Evolutionary conservation across 2,113 vertebrate genomes (phyloP), one percentile per base, ranked within the genome.

Genomic region (Anser cygnoides): DNA sequence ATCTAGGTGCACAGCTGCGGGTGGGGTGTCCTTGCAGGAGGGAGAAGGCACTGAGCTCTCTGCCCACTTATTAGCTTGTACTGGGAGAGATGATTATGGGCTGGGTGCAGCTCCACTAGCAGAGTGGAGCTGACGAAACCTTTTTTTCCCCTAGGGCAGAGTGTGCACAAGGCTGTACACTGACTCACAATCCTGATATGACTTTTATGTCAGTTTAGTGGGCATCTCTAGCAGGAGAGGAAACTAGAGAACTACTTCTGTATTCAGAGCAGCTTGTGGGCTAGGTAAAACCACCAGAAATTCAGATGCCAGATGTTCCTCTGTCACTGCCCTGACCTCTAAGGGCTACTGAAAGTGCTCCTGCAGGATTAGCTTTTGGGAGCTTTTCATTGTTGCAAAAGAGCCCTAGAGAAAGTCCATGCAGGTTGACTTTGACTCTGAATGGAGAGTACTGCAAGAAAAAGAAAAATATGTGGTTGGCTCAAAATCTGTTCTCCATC

Each of bases 1-100:
- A 90, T 90, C 92, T 92, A 92, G 84, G 87, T 84, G 67, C 59
- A 87, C 74, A 95, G 94, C 66, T 95, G 93, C 6, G 9, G 87
- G 75, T 67, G 31, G 79, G 49, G 90, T 93, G 76, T 92, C 82
- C 63, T 91, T 7, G 5, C 52, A 90, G 71, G 6, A 84, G 50
- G 50, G 41, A 91, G 76, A 94, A 94, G 57, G 46, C 79, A 87
- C 43, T 75, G 66, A 85, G 65, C 50, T 86, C 57, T 84, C 90
- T 81, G 62, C 43, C 76, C 59, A 43, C 84, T 90, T 94, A 92
- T 14, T 94, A 93, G n/a, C 73, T 83, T 76, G 29, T 66, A 72
- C 41, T 81, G 71, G 55, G 26, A 77, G 72, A 81, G 25, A 65
- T 29, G n/a, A 80, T 90, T 88, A 62, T 1, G 3, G 73, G 84